phyloP scores from a whole-genome alignment of 2,113 vertebrate genomes.

The Phainopepla nitens region DNA sequence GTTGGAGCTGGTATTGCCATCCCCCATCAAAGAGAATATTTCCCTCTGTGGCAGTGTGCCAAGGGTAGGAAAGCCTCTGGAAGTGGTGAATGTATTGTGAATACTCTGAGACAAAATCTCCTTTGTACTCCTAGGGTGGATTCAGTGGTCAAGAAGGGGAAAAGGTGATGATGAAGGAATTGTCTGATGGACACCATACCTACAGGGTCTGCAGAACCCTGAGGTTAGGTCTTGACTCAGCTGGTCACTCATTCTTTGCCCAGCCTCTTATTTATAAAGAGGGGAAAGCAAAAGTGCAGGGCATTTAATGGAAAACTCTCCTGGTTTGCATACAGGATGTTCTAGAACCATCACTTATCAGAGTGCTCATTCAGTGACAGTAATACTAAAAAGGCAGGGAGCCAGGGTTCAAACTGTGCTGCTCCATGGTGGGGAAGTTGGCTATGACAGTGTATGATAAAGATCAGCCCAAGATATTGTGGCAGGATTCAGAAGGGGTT shows the following conservation, averaged over 20 bases:
- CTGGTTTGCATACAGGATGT: not conserved
- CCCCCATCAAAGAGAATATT: not conserved
- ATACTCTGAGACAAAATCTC: not conserved
- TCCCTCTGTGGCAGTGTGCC: not conserved
- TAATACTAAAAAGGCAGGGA: not conserved
- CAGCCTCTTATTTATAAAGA: not conserved
- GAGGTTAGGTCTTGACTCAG: not conserved
- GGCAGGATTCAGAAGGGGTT: not conserved
- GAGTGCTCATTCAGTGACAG: not conserved
- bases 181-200: not conserved
- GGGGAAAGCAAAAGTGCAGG: not conserved
- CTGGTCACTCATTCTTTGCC: not conserved
- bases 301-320: not conserved
- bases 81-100: not conserved
- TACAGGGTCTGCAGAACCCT: not conserved
- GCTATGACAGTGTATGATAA: not conserved
- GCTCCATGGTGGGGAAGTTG: not conserved
- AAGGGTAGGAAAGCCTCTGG: not conserved
- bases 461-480: not conserved
- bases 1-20: not conserved
- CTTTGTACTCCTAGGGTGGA: not conserved
- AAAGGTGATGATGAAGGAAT: not conserved
- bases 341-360: not conserved
- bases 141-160: not conserved
- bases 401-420: not conserved